Conservation (phyloP, 2,888 invertebrate genomes). For the Imbricaverruca yamaguchii region DNA sequence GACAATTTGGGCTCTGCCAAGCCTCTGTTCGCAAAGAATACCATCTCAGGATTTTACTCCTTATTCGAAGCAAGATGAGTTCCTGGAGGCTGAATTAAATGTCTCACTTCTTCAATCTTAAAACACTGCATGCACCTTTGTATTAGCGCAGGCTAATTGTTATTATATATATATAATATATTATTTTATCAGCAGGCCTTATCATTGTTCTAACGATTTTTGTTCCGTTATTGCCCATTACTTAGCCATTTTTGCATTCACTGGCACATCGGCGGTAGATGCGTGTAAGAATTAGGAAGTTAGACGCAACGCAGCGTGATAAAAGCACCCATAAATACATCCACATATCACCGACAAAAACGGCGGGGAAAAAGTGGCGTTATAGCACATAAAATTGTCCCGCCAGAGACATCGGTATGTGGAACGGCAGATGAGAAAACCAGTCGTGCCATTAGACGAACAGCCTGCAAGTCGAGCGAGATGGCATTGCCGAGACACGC, state of each 20-base stretch:
- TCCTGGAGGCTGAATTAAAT: too few species aligned
- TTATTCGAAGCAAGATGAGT: too few species aligned
- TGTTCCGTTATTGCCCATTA: too few species aligned
- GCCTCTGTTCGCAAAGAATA: not conserved
- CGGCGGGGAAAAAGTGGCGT: not conserved
- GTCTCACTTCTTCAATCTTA: too few species aligned
- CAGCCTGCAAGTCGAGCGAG: not conserved
- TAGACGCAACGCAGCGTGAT: slow-evolving; percentile 8
- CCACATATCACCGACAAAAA: not conserved
- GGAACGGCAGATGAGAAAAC: slow-evolving; percentile 9
- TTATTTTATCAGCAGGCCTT: too few species aligned
- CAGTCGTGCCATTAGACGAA: not conserved
- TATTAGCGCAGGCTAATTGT: too few species aligned
- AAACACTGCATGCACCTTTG: too few species aligned
- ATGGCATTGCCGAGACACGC: slow-evolving; percentile 25
- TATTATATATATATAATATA: too few species aligned
- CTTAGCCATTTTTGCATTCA: not conserved
- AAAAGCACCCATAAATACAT: slow-evolving; percentile 18
- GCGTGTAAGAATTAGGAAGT: slow-evolving; percentile 19
- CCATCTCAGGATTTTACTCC: too few species aligned
- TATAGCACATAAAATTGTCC: slow-evolving; percentile 20
- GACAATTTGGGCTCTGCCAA: not conserved
- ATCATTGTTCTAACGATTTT: too few species aligned
- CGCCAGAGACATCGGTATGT: slow-evolving; percentile 14
- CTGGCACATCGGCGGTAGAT: not conserved